Conservation (phyloP, 2,113 vertebrate genomes). For the Thamnaconus septentrionalis region DNA sequence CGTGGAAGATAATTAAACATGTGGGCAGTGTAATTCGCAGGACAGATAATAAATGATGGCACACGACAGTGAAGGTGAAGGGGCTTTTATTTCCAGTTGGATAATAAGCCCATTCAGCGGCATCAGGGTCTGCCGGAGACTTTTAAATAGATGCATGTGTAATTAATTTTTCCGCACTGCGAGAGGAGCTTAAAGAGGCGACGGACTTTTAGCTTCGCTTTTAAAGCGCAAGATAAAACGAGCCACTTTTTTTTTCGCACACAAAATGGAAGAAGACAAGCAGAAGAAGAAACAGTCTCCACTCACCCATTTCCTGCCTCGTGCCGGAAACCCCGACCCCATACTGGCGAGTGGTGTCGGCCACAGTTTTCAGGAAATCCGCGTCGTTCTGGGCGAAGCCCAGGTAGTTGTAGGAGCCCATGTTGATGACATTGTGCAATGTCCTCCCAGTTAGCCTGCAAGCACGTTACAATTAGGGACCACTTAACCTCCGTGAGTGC, state of each 20-base stretch:
- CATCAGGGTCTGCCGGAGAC: neutral
- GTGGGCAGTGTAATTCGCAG: conserved; percentile 42
- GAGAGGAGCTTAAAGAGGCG: conserved; percentile 6
- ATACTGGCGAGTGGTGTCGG: conserved; percentile 72
- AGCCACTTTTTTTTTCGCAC: neutral
- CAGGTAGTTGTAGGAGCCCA: conserved; percentile 96
- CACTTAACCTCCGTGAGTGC: conserved; percentile 5
- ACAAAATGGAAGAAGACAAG: neutral
- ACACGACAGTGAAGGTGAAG: conserved; percentile 22
- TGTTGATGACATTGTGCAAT: conserved; percentile 88
- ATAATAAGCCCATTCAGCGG: conserved; percentile 8
- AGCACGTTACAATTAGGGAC: conserved; percentile 25
- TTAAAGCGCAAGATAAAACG: conserved; percentile 1
- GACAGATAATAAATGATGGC: conserved; percentile 51
- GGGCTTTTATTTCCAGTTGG: conserved; percentile 28
- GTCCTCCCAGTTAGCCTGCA: conserved; percentile 86
- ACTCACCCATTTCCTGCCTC: conserved; percentile 89
- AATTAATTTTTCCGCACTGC: neutral
- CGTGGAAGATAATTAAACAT: conserved; percentile 68
- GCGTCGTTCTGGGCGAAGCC: conserved; percentile 84
- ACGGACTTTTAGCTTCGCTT: conserved; percentile 1
- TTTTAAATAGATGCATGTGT: conserved; percentile 21
- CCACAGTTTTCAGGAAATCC: conserved; percentile 84
- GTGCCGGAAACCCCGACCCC: conserved; percentile 86
- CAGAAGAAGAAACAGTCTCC: conserved; percentile 5